Base-by-base conservation (phyloP, 2,888 invertebrate genomes). In the Eueremaeus valkanovi region DNA sequence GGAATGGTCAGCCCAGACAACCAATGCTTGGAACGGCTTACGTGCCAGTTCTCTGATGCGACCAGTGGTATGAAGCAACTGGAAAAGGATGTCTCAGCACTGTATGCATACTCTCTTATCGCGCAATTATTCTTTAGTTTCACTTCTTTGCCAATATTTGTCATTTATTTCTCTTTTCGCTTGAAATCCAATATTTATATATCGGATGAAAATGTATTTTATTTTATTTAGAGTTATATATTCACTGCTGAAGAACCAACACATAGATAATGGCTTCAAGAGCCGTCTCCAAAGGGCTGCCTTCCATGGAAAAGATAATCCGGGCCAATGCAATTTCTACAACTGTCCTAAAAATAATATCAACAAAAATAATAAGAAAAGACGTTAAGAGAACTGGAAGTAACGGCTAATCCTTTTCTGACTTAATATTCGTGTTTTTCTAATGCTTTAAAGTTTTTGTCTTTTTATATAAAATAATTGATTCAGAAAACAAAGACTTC, bases 21-120 rank as follows among this genome's bases (percentile, higher is more conserved):
- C 68, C 79, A 78, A 42, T 80, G 80, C 29, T 45, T 80, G 42
- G 79, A 80, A 75, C 72, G 78, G 55, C 63, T 80, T 27, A 79
- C 77, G 1, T 80, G 80, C 68, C 80, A 80, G 27, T 80, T 78
- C 76, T 77, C 78, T 0, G 79, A 79, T 45, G 42, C n/a, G 1
- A 70, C 77, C 5, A 76, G 63, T 61, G 31, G 55, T 27, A 75
- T 79, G 74, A 63, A 66, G 13, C 49, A 76, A 5, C 40, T 79
- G n/a, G 79, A 80, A 75, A 79, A 78, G 66, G 79, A 80, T 29
- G 79, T 80, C 49, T 77, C 80, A 3, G 78, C 80, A 33, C 40
- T 80, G 80, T 80, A 78, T 78, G 80, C n/a, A n/a, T n/a, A n/a
- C n/a, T n/a, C n/a, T n/a, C n/a, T n/a, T n/a, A n/a, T n/a, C n/a